Percentiles rank a stretch among this genome's conserved stretches.
Conservation (phyloP, 2,888 invertebrate species). For the Hipparchia semele region DNA sequence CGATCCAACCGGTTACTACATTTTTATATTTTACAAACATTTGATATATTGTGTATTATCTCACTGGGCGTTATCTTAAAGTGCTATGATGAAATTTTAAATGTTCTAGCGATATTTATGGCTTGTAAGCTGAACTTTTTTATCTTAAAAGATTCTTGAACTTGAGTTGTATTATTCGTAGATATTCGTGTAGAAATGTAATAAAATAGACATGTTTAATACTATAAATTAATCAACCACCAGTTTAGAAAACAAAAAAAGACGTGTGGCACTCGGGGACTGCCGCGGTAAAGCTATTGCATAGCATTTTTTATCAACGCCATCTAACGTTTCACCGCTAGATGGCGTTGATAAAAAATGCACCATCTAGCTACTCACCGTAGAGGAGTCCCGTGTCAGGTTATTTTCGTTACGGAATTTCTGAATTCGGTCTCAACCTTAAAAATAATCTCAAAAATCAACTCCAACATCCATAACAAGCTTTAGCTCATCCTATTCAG, state of each 20-base stretch:
- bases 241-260: neutral
- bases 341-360: no score
- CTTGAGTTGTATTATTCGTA: slow-evolving; percentile 3
- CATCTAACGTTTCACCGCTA: no score
- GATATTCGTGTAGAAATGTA: neutral
- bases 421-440: no score
- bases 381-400: no score
- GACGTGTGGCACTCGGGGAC: no score
- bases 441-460: neutral
- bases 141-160: slow-evolving; percentile 21
- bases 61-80: slow-evolving; percentile 22
- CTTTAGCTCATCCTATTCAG: slow-evolving; percentile 1
- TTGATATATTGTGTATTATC: neutral
- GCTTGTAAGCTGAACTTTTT: slow-evolving; percentile 10
- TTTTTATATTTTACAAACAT: neutral
- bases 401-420: no score
- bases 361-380: no score
- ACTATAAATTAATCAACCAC: neutral
- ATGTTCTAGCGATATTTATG: slow-evolving; percentile 27
- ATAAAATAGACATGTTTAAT: neutral
- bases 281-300: no score
- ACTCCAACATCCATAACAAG: slow-evolving; percentile 1
- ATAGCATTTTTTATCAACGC: no score
- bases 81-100: slow-evolving; percentile 29
- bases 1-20: neutral